These are phyloP conservation scores for Centropus unirufus DNA, from an alignment of 2,113 vertebrate species.

Conservation along the genomic window DNA sequence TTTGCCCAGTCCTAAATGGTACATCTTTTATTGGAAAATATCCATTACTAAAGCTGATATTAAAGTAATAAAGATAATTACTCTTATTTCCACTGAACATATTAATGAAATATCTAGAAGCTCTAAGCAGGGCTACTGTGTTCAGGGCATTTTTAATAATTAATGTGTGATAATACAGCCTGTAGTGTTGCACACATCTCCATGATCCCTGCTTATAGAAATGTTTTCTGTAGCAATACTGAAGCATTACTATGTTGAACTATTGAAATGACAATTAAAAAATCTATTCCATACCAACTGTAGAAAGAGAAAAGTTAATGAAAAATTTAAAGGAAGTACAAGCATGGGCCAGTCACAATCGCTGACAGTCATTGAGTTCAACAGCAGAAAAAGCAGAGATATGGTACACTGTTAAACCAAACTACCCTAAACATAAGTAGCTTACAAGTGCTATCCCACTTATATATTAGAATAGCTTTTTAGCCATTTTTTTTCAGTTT, in stretches of 20 bases:
- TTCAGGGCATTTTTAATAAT: conserved; percentile 53
- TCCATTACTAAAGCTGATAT: background rate
- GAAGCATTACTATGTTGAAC: background rate
- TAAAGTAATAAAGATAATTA: conserved; percentile 44
- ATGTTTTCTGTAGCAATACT: background rate
- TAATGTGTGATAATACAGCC: conserved; percentile 21
- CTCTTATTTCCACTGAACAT: conserved; percentile 1
- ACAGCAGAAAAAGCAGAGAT: background rate
- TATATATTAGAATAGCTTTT: background rate
- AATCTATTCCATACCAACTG: background rate
- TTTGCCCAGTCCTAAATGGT: background rate
- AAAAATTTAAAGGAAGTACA: background rate
- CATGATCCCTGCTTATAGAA: background rate
- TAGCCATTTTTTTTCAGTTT: background rate
- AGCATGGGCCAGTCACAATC: background rate
- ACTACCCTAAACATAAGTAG: background rate
- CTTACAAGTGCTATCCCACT: background rate
- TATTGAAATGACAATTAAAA: background rate
- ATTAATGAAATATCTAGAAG: conserved; percentile 20
- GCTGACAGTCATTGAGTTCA: background rate
- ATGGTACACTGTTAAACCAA: background rate
- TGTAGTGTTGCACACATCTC: background rate
- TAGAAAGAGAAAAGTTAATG: background rate
- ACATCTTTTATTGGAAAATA: background rate
- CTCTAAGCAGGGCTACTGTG: background rate